Evolutionary conservation across 2,888 invertebrate genomes (phyloP).

Genomic region (Agrochola lychnidis): DNA sequence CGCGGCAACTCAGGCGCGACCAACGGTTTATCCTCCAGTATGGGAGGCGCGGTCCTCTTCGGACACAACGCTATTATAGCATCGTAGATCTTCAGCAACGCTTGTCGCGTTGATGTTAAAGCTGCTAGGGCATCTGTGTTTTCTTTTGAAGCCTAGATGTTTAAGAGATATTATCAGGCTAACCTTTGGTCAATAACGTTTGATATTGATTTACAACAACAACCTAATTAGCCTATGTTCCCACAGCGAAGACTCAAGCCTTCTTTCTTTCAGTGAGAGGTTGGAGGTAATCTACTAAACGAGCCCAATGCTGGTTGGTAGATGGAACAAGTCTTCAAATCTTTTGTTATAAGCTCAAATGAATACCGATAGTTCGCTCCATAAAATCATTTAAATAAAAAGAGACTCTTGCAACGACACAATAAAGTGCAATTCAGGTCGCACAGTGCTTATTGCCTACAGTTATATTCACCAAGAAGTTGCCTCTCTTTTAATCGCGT

Average conservation of each 20-base stretch:
- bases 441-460: too few relatives aligned
- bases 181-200: background rate
- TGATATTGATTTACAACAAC: background rate
- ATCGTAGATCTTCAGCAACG: constrained; percentile 92
- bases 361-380: too few relatives aligned
- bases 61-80: constrained; percentile 91
- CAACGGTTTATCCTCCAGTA: constrained; percentile 88
- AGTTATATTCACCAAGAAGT: too few relatives aligned
- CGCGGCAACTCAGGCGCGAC: constrained; percentile 79
- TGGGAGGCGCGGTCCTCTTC: constrained; percentile 88
- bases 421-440: too few relatives aligned
- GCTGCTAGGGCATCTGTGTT: constrained; percentile 92
- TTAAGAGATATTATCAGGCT: constrained; percentile 1
- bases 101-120: constrained; percentile 91
- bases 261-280: too few relatives aligned
- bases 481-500: too few relatives aligned
- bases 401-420: too few relatives aligned
- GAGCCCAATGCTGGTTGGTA: too few relatives aligned
- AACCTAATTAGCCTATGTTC: background rate
- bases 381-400: too few relatives aligned
- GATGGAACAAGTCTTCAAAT: background rate
- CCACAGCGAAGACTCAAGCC: background rate
- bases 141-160: constrained; percentile 81
- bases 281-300: background rate
- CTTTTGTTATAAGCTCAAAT: too few relatives aligned